Evolutionary conservation across 2,888 invertebrate species (phyloP), one percentile per base, ranked within the genome.

Genomic region (Aspidiotus rigidus): DNA sequence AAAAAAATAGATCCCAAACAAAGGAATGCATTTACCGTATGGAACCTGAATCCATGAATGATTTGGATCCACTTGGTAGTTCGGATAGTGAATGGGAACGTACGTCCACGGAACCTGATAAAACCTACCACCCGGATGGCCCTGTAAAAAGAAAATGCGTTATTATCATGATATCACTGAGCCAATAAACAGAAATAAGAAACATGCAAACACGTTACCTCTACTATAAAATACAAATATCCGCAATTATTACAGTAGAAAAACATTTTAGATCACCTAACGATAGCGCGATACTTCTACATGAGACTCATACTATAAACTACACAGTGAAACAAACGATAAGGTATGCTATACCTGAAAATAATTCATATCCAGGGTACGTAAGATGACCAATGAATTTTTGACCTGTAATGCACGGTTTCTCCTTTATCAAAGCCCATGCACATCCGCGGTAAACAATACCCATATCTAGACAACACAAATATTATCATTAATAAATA

Each of bases 381-480:
- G 15, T 49, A 15, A 67, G 53, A 49, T 17, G 57, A 59, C 67
- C 44, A 59, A 41, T 44, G 42, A 16, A 57, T 60, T 49, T 67
- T 59, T 28, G 67, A 67, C 53, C 42, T 41, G 44, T 42, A 60
- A 44, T 13, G 67, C 44, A 49, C 60, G 49, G 67, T 67, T 53
- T 59, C 67, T 67, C 67, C 67, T 67, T 67, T 67, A 60, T 67
- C 67, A 67, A 67, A 57, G 67, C 67, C 67, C 67, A 67, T 67
- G 67, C 67, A 67, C 40, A 59, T 28, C 67, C 28, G 40, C 53
- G 60, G 28, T 67, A 53, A 39, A 60, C 67, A 67, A 67, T 59
- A 67, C 67, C 67, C 67, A 67, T 67, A 67, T 67, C 67, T 67
- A 41, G 9, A 39, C 7, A 64, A 62, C 28, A 60, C 39, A 28